Conservation (phyloP, 1,140 invertebrate genomes). For the Sminthurides bifidus region DNA sequence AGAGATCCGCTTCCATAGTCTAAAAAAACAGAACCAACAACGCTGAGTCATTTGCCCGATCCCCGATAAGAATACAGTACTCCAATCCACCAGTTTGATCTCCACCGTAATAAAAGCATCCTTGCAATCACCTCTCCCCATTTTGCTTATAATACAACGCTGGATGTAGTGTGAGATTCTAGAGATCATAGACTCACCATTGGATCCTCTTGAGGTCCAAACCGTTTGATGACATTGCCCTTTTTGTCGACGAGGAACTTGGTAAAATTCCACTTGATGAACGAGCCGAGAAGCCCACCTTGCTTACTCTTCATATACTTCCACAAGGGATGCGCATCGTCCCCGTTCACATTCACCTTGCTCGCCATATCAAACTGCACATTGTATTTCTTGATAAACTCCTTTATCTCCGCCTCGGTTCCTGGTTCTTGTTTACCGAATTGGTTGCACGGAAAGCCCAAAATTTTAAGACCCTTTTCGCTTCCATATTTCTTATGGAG, state of each 20-base stretch:
- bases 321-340: conserved; percentile 68
- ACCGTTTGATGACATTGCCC: conserved; percentile 18
- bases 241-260: conserved; percentile 73
- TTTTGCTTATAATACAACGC: no score
- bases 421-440: conserved; percentile 68
- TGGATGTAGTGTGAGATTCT: no score
- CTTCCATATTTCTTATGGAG: conserved; percentile 53
- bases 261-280: conserved; percentile 95
- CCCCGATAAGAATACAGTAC: no score
- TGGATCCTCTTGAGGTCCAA: conserved; percentile 4
- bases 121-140: no score
- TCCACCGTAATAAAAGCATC: no score
- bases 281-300: conserved; percentile 52
- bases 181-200: not conserved
- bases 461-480: conserved; percentile 53
- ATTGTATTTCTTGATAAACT: conserved; percentile 55
- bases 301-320: conserved; percentile 61
- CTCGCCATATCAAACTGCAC: conserved; percentile 67
- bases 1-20: no score
- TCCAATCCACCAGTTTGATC: no score
- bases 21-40: no score
- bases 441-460: conserved; percentile 88
- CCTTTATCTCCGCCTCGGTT: conserved; percentile 54
- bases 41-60: no score
- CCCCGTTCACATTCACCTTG: conserved; percentile 78